Evolutionary conservation across 2,797 vertebrate genomes (phyloP), one percentile per base, ranked within the genome.

Genomic region (Tokudaia muenninki): DNA sequence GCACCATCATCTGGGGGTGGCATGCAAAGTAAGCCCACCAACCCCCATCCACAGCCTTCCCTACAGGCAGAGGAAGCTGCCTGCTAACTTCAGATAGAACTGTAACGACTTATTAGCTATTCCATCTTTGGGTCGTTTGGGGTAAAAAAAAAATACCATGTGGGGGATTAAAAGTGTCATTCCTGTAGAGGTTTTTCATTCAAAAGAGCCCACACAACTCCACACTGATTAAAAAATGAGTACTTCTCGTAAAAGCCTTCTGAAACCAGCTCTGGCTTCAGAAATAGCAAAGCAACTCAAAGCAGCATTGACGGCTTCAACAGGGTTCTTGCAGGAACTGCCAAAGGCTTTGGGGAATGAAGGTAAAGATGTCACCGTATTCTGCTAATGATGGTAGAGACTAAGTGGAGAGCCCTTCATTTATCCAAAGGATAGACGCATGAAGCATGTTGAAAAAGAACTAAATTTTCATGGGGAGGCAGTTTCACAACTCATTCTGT

Each of bases 231-330:
- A 94, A 57, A 24, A 29, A 96, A 92, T n/a, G 41, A 90, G 63
- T 86, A 55, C 13, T 80, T 94, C 52, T 90, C 65, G 72, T 77
- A 74, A 92, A 95, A 78, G 29, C 55, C 63, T 44, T 77, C 94
- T 88, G 63, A 72, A 94, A 84, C 59, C 78, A 90, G 52, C 50
- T 94, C 86, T 92, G 67, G 67, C 81, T 96, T 96, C 78, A 74
- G 88, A 95, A 92, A 91, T 81, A 90, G 79, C 37, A 82, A 83
- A 57, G 57, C 37, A 81, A 29, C 67, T 81, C 41, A 21, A 83
- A 78, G 65, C 31, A 44, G 47, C 21, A 74, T 0, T 83, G 63
- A 65, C 17, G 16, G 13, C 50, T 70, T 55, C 52, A 70, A 75
- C 72, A 50, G n/a, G 44, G n/a, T 52, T 90, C 89, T 57, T 37